A percentile compares a stretch with the other conserved stretches of the same genome.
Conservation (phyloP, 2,888 invertebrate species). For the Zelleria hepariella region DNA sequence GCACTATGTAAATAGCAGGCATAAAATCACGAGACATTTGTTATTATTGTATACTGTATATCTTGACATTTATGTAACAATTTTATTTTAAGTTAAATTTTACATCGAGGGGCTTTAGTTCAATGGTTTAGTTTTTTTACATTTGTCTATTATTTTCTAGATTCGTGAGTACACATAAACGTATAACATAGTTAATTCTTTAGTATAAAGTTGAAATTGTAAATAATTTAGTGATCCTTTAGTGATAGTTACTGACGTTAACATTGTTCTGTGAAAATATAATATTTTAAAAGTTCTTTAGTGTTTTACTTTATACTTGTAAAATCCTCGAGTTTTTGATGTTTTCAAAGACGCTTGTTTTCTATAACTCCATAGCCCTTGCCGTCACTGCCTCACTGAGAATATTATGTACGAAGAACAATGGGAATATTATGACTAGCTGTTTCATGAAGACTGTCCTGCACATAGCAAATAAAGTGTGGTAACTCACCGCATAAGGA, state of each 20-base stretch:
- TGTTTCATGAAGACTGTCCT: too few species aligned
- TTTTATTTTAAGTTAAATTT: background rate
- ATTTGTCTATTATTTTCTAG: background rate
- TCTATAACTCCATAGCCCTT: too few species aligned
- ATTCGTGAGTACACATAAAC: background rate
- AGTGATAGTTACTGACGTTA: conserved; percentile 44
- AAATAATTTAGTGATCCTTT: conserved; percentile 49
- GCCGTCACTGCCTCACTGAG: too few species aligned
- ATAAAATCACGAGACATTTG: background rate
- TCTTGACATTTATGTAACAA: conserved; percentile 2
- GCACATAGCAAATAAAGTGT: too few species aligned
- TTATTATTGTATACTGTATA: background rate
- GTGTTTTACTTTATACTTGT: conserved; percentile 31
- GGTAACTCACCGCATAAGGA: too few species aligned
- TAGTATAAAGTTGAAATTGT: conserved; percentile 27
- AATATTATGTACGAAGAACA: too few species aligned
- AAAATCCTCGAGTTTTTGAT: too few species aligned
- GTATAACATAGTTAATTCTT: background rate
- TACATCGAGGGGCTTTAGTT: background rate
- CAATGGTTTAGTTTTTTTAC: background rate
- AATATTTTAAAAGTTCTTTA: conserved; percentile 64
- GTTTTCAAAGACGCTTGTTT: too few species aligned
- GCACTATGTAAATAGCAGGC: background rate
- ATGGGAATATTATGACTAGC: too few species aligned
- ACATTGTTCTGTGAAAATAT: conserved; percentile 63